Percentiles rank a stretch among this genome's conserved stretches.
phyloP scores from a whole-genome alignment of 1,140 invertebrate genomes.

The Neodiprion pinetum region DNA sequence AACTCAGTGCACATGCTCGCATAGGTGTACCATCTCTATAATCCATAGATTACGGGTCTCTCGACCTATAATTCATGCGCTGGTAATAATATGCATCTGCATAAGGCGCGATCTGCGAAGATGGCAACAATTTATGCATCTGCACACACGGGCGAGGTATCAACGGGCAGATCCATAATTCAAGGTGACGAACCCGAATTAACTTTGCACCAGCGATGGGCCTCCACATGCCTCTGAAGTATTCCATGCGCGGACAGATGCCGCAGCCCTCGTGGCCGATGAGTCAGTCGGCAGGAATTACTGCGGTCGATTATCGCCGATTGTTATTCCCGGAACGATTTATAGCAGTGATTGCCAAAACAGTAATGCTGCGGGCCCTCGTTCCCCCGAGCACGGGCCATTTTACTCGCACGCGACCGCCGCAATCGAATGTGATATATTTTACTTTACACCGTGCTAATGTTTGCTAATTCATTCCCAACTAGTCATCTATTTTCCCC shows the following conservation, averaged over 20 bases:
- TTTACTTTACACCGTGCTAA: not conserved
- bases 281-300: not conserved
- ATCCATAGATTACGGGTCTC: constrained; percentile 29
- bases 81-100: constrained; percentile 26
- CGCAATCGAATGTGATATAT: not conserved
- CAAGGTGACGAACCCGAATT: constrained; percentile 30
- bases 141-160: constrained; percentile 16
- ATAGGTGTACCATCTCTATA: constrained; percentile 25
- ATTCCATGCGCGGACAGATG: not conserved
- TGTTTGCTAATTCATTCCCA: not conserved
- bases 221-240: not conserved
- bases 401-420: not conserved
- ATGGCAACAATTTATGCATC: constrained; percentile 27
- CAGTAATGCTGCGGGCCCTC: constrained; percentile 6
- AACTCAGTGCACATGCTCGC: constrained; percentile 21
- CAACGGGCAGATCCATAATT: constrained; percentile 35
- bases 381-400: constrained; percentile 24
- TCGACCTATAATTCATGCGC: constrained; percentile 23
- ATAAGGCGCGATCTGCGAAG: not conserved
- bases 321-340: constrained; percentile 18
- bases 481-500: not conserved
- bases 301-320: constrained; percentile 28
- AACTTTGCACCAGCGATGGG: constrained; percentile 10
- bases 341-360: constrained; percentile 2
- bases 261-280: not conserved